These are phyloP conservation scores for Palythoa heliodiscus DNA, from an alignment of 92 coral and sea anemone genomes.

Conservation along the genomic window DNA sequence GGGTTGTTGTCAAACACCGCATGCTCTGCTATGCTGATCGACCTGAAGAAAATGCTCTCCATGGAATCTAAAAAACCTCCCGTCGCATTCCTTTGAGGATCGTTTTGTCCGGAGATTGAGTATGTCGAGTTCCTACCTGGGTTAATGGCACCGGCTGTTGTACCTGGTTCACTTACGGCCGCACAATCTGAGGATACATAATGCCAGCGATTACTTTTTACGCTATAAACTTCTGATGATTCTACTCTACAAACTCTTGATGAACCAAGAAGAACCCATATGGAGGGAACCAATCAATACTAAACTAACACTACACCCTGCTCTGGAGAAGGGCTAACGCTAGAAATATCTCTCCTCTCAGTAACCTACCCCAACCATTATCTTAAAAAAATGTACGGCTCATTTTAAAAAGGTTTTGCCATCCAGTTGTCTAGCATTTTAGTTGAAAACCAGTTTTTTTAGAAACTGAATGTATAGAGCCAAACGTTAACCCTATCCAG, in stretches of 20 bases:
- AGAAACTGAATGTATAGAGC: too few species aligned
- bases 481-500: too few species aligned
- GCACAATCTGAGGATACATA: conserved; percentile 2
- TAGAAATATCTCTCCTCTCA: too few species aligned
- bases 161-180: conserved; percentile 6
- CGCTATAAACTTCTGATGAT: not conserved
- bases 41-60: conserved; percentile 52
- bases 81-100: conserved; percentile 41
- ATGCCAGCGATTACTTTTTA: not conserved
- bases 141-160: conserved; percentile 29
- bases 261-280: not conserved
- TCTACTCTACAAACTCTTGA: not conserved
- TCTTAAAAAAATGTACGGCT: too few species aligned
- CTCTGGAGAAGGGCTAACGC: too few species aligned
- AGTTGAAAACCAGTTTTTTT: too few species aligned
- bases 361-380: too few species aligned
- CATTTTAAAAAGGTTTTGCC: too few species aligned
- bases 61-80: conserved; percentile 61
- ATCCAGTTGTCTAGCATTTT: too few species aligned
- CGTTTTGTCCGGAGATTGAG: conserved; percentile 28
- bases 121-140: conserved; percentile 14
- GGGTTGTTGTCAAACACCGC: conserved; percentile 60
- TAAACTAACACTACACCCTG: too few species aligned
- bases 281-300: too few species aligned
- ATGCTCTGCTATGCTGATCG: conserved; percentile 49